phyloP scores from a whole-genome alignment of 2,888 invertebrate species.

The Stegana nigrithorax region DNA sequence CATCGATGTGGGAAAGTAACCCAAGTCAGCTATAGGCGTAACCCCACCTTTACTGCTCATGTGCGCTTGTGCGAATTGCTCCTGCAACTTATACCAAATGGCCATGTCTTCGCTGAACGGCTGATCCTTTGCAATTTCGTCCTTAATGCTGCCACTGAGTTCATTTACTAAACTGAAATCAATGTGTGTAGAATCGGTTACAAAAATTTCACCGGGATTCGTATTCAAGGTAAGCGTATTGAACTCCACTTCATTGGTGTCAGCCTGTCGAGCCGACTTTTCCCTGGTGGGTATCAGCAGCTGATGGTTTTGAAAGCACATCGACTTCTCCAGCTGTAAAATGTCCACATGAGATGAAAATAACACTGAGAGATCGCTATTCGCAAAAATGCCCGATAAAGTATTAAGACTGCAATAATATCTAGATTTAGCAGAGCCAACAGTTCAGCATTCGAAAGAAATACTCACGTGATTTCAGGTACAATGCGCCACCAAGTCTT shows the following conservation, averaged over 20 bases:
- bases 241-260: neutral
- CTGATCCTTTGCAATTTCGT: no score
- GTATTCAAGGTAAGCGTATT: slow-evolving; percentile 21
- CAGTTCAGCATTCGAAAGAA: neutral
- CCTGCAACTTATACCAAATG: slow-evolving; percentile 1
- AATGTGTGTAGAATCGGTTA: slow-evolving; percentile 27
- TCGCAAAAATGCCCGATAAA: slow-evolving; percentile 52
- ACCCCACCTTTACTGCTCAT: neutral
- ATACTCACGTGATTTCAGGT: slow-evolving; percentile 56
- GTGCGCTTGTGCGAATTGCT: neutral
- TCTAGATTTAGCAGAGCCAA: neutral
- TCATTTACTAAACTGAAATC: neutral
- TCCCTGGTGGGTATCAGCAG: slow-evolving; percentile 34
- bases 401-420: slow-evolving; percentile 46
- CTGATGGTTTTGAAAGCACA: slow-evolving; percentile 42
- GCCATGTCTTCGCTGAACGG: no score
- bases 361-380: slow-evolving; percentile 57
- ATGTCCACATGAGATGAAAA: slow-evolving; percentile 59
- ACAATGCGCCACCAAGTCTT: slow-evolving; percentile 58
- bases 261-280: neutral
- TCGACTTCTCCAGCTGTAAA: slow-evolving; percentile 42
- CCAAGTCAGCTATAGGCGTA: slow-evolving; percentile 34
- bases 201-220: slow-evolving; percentile 36
- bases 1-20: slow-evolving; percentile 39
- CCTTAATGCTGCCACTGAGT: neutral